These are phyloP conservation scores for Pongo pygmaeus DNA, from an alignment of 2,113 vertebrate genomes.

Conservation along the genomic window DNA sequence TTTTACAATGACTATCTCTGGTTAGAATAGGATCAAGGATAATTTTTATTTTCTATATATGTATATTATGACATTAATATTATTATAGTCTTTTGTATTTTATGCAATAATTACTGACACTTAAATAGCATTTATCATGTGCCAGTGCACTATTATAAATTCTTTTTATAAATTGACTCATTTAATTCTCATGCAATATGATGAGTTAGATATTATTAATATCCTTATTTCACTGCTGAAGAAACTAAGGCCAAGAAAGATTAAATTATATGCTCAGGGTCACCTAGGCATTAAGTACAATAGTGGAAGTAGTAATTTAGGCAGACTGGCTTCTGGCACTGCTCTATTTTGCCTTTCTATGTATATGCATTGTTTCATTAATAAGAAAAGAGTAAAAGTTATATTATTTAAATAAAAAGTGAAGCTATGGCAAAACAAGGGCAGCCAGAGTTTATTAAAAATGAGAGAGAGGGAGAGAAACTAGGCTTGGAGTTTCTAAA, in stretches of 20 bases:
- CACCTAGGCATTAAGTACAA: background rate
- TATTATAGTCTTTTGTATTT: background rate
- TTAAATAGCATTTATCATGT: background rate
- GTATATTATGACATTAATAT: background rate
- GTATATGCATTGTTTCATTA: background rate
- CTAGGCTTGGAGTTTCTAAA: background rate
- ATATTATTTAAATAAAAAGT: background rate
- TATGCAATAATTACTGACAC: background rate
- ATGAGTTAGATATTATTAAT: background rate
- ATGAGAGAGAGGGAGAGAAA: background rate
- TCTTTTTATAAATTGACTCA: background rate
- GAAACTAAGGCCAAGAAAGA: background rate
- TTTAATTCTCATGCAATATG: background rate
- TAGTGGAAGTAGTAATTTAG: background rate
- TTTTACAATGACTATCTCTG: background rate
- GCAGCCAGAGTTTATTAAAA: background rate
- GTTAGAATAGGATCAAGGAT: background rate
- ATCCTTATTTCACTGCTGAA: background rate
- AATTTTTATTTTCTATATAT: conserved; percentile 7
- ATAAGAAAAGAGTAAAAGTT: background rate
- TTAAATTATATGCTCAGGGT: background rate
- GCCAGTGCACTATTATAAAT: background rate
- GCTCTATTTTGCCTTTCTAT: background rate
- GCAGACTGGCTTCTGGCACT: background rate
- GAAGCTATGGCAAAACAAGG: background rate